Evolutionary conservation across 2,797 vertebrate species (phyloP), one percentile per base, ranked within the genome.

Genomic region (Trematomus bernacchii): DNA sequence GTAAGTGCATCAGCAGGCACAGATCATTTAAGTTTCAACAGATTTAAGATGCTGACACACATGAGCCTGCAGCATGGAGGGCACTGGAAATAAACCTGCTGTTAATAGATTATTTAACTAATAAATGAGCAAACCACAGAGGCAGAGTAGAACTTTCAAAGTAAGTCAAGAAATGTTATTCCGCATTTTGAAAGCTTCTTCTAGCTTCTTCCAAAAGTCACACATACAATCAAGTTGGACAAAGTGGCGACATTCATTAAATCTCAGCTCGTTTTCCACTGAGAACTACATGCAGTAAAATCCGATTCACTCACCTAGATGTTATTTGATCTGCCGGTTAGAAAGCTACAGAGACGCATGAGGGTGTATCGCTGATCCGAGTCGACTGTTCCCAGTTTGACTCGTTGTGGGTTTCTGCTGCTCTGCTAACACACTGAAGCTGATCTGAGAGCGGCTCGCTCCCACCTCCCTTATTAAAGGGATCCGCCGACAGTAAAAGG

Each of bases 401-500:
- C 3, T 16, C 33, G 23, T 46, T 18, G 40, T 2, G 53, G 10
- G 14, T 5, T 55, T 12, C 59, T 44, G 81, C 79, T 16, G 82
- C 77, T 79, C 63, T 58, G 83, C 47, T 15, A 27, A 10, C 18
- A 30, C 12, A 43, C 71, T 59, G 7, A 43, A 21, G 75, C 84
- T 76, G 61, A 52, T 40, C 73, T 2, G 63, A 42, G 47, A 78
- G 54, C 76, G 2, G 60, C 80, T 57, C 68, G 11, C 68, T 66
- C 64, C 77, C 82, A 61, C 37, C 75, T 85, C 77, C 47, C 54
- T 66, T 12, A 77, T 88, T 83, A 88, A 85, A 91, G 82, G 77
- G 74, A 80, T 48, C 73, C 47, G 50, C 59, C 53, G 63, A 65
- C 82, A 54, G 16, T 78, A 76, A 80, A 80, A 73, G 65, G 59